Evolutionary conservation across 1,140 invertebrate genomes (phyloP), one percentile per base, ranked within the genome.

Genomic region (Achatina immaculata): DNA sequence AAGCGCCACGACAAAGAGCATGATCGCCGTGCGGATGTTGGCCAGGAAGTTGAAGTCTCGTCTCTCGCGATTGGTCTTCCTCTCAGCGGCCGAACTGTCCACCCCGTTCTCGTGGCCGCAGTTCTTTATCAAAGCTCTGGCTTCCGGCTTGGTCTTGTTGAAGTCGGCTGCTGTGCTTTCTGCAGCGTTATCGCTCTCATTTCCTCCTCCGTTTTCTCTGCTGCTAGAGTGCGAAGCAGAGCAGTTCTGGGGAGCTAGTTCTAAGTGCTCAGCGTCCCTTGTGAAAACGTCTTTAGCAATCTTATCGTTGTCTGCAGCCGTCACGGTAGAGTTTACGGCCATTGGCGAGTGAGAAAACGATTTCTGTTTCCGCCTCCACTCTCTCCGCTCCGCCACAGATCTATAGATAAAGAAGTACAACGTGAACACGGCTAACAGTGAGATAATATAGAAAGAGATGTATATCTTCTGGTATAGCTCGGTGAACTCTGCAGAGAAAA

Each of bases 11-110:
- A 89, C 87, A 73, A 90, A 90, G 62, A 90, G 74, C 83, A 90
- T 90, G 24, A 82, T 86, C 4, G 90, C 90, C 36, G 88, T 90
- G 83, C 88, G 89, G 19, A 90, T 87, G 69, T 90, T 90, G 28
- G 89, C 88, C 11, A 87, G 86, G 73, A 69, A 85, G 83, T 83
- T 85, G 80, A 72, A 83, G 65, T 82, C 81, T 19, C 76, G 78
- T 58, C 81, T 73, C 31, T 81, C 82, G 28, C 75, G 69, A 55
- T 43, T 83, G 9, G 69, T 58, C 38, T 78, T 83, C 65, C 83
- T 83, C 45, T 84, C 79, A 21, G 78, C 78, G 14, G 75, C 34
- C 3, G 43, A 14, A 1, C 38, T 55, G 1, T 55, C 43, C 34
- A 16, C 28, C 19, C 31, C 34, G 4, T 31, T 55, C 82, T 78